Evolutionary conservation across 2,888 invertebrate genomes (phyloP), one percentile per base, ranked within the genome.

Genomic region (Leptinotarsa tumamoca): DNA sequence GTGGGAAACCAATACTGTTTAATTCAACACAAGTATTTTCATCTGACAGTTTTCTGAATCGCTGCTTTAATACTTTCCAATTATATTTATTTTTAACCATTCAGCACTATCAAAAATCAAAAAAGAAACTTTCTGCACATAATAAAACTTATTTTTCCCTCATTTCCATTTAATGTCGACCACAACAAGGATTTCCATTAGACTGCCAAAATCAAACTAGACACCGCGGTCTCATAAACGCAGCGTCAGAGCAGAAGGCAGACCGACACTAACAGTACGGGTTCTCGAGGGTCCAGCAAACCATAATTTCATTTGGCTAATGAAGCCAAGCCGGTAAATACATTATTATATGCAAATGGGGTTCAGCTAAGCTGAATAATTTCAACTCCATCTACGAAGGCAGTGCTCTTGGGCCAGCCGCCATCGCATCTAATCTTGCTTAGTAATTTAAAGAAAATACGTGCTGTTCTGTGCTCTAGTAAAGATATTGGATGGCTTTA

Each of bases 321-420:
- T 87, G 86, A 87, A 87, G 84, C 84, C 84, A 81, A 83, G 83
- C 84, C 84, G 85, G 85, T 86, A 86, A 87, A 87, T 85, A 84
- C 86, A 84, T 86, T 86, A 87, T 86, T 86, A 86, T 86, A 87
- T 87, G 86, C 85, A 87, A 87, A 87, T 87, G 85, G 82, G 83
- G 83, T 84, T 85, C 67, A 82, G 81, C 84, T 84, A 82, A 84
- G 84, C 84, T 83, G 82, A 84, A 85, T 86, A 82, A 81, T 79
- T 79, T 75, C 76, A 72, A 77, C 77, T 79, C 78, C 77, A 76
- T 77, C 78, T 74, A 69, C 63, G 67, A 69, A 78, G 72, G 54
- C 63, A 51, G 72, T 54, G 58, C 71, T 71, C 49, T 50, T 50
- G 73, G 51, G 66, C 68, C 74, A n/a, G 69, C 74, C 68, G 70